Base-by-base conservation (phyloP, 2,113 vertebrate genomes). In the Petroica traversi region DNA sequence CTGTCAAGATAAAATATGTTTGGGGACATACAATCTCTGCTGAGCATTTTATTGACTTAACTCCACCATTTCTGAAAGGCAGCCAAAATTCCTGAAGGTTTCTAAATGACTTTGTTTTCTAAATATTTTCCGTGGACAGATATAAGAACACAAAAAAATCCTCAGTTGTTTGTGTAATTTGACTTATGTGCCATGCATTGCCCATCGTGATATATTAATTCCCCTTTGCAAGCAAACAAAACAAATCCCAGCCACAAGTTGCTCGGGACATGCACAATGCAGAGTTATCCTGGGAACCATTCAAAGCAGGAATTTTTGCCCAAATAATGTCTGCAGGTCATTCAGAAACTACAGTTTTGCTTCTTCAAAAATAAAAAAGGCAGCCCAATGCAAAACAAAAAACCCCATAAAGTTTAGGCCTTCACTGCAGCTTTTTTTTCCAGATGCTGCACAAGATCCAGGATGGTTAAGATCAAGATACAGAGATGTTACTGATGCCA, bases 71-170 rank as follows among this genome's bases (percentile, higher is more conserved):
- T 95, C 88, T 97, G 96, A 95, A 96, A 97, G 43, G 38, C 91
- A 93, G 97, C 94, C 98, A 98, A 98, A 91, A 97, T 97, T 97
- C 95, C 80, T 97, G 80, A 95, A 81, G 77, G 89, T 93, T 94
- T 97, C 96, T 83, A 93, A 94, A 97, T 77, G 26, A 74, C 83
- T 96, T 89, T 93, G 75, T 96, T 97, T 98, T 95, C 95, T 97
- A 98, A 98, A 97, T 97, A 96, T 97, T 97, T 93, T 94, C 95
- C 69, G 95, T 88, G 83, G 92, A 78, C 55, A 81, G 71, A 86
- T 8, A 68, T 0, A 40, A 73, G 88, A 85, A 66, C 62, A 85
- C 69, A 94, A 89, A 94, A 89, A 96, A 94, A 91, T 71, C 82
- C 54, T 38, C 86, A 89, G 82, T 26, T 96, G 83, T 96, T 97